Percentiles rank a stretch among this genome's conserved stretches.
phyloP scores from a whole-genome alignment of 2,888 invertebrate species.

The Odontocolon sp. region DNA sequence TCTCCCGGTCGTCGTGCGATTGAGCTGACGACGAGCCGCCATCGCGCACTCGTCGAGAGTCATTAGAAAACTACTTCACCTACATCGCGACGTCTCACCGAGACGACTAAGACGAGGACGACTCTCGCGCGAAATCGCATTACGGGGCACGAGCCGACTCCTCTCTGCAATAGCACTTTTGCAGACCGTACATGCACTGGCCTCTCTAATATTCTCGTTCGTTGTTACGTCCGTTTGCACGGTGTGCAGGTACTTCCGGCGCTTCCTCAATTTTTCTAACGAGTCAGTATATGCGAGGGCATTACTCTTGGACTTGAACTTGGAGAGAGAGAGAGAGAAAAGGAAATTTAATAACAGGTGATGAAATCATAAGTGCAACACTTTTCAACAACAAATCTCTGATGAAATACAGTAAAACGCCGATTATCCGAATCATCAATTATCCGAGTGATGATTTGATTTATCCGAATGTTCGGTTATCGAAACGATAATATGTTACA shows the following conservation, averaged over 20 bases:
- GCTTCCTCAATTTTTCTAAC: conserved; percentile 38
- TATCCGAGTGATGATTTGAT: too few relatives aligned
- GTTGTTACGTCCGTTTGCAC: conserved; percentile 56
- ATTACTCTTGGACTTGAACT: conserved; percentile 19
- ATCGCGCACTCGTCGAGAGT: conserved; percentile 55
- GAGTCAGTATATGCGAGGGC: too few relatives aligned
- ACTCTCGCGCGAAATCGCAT: conserved; percentile 56
- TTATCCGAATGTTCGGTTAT: too few relatives aligned
- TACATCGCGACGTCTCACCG: conserved; percentile 63
- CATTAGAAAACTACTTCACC: conserved; percentile 72
- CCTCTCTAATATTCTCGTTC: conserved; percentile 47
- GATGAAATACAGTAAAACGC: too few relatives aligned
- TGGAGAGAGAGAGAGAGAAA: too few relatives aligned
- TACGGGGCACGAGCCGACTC: conserved; percentile 33
- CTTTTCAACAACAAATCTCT: too few relatives aligned
- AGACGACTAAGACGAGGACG: conserved; percentile 40
- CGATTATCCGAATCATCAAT: too few relatives aligned
- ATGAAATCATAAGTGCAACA: too few relatives aligned
- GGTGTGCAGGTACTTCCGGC: conserved; percentile 52
- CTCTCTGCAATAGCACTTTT: neutral
- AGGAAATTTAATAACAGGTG: too few relatives aligned
- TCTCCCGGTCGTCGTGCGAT: conserved; percentile 11
- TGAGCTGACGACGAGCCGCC: conserved; percentile 42
- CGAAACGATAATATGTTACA: too few relatives aligned
- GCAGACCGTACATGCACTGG: neutral